These are phyloP conservation scores for Acleris holmiana DNA, from an alignment of 2,888 invertebrate species.

Conservation along the genomic window DNA sequence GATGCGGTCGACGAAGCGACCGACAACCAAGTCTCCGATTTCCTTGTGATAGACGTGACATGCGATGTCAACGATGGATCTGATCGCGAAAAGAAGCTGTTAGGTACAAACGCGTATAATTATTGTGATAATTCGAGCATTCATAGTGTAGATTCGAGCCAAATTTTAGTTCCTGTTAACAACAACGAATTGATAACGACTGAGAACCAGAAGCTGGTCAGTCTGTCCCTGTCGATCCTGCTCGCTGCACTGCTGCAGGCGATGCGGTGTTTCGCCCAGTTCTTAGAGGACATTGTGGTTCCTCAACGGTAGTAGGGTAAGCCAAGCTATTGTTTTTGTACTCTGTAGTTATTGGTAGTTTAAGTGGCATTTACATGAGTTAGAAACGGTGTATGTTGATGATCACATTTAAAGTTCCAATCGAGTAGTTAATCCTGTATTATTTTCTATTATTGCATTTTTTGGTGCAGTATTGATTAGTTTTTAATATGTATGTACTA, in stretches of 20 bases:
- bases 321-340: too few species aligned
- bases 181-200: constrained; percentile 74
- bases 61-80: constrained; percentile 45
- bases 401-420: constrained; percentile 9
- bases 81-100: constrained; percentile 49
- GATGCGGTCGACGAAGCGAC: constrained; percentile 37
- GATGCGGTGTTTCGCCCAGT: constrained; percentile 85
- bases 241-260: constrained; percentile 86
- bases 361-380: constrained; percentile 30
- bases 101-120: constrained; percentile 63
- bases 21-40: constrained; percentile 41
- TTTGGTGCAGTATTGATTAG: constrained; percentile 73
- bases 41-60: constrained; percentile 43
- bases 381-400: constrained; percentile 7
- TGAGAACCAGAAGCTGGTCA: constrained; percentile 82
- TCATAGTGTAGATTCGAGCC: constrained; percentile 63
- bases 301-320: constrained; percentile 66
- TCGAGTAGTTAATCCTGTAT: background rate
- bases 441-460: constrained; percentile 59
- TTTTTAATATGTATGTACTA: constrained; percentile 53
- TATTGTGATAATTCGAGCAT: constrained; percentile 70
- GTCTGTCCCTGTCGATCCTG: constrained; percentile 84
- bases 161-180: constrained; percentile 75
- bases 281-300: constrained; percentile 84
- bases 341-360: constrained; percentile 41